A percentile compares a stretch with the other conserved stretches of the same genome.
These are phyloP conservation scores for Pycnonotus jocosus DNA, from an alignment of 2,113 vertebrate species.

Conservation along the genomic window DNA sequence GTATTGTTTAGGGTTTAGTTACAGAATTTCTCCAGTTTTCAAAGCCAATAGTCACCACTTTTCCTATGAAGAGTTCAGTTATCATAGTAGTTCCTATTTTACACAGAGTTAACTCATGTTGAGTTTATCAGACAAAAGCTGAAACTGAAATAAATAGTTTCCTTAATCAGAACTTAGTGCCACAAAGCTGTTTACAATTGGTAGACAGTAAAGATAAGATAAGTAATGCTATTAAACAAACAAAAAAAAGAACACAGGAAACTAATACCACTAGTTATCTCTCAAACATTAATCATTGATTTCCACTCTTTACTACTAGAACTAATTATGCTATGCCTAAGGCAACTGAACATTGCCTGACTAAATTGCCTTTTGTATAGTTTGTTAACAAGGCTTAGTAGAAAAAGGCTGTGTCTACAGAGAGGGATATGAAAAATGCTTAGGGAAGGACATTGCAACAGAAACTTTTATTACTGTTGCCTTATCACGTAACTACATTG, in stretches of 20 bases:
- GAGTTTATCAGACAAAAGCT: background rate
- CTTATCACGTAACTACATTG: background rate
- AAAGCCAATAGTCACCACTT: background rate
- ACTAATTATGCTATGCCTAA: background rate
- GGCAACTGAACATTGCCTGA: background rate
- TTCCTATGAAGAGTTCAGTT: background rate
- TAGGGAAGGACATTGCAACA: background rate
- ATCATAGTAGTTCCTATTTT: background rate
- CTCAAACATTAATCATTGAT: conserved; percentile 52
- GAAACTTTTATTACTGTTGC: background rate
- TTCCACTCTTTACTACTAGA: conserved; percentile 36
- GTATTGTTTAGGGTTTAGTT: background rate
- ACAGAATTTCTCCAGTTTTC: background rate
- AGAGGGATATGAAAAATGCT: background rate
- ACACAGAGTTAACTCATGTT: background rate
- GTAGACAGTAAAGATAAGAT: conserved; percentile 52
- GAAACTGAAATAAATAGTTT: conserved; percentile 48
- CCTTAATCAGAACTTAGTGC: conserved; percentile 21
- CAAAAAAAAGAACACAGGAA: background rate
- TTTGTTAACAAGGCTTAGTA: background rate
- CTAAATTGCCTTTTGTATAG: conserved; percentile 8
- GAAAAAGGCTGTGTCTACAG: background rate
- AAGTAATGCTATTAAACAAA: conserved; percentile 20
- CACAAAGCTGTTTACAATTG: conserved; percentile 47
- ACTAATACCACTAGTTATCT: conserved; percentile 48